phyloP scores from a whole-genome alignment of 2,113 vertebrate species.

The Naja naja region DNA sequence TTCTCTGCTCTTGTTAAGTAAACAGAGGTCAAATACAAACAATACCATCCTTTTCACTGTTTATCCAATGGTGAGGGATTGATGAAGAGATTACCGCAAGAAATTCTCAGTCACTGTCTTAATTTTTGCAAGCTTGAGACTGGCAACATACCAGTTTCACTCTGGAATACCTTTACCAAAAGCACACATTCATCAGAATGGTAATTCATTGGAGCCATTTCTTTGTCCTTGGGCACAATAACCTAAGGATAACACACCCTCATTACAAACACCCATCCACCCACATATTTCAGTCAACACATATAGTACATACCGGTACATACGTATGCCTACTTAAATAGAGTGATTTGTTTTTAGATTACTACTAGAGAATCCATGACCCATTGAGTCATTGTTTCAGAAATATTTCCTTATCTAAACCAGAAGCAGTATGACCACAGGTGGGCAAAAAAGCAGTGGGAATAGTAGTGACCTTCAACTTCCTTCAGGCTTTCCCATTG shows the following conservation, averaged over 20 bases:
- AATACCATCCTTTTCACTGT: background rate
- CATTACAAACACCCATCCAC: background rate
- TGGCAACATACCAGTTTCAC: background rate
- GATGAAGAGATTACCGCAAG: background rate
- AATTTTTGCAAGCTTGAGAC: background rate
- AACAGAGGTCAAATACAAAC: background rate
- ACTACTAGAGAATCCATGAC: too few species aligned
- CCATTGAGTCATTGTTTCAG: background rate
- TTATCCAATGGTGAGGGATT: background rate
- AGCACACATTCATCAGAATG: background rate
- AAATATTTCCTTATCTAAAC: background rate
- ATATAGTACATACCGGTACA: background rate
- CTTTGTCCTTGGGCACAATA: background rate
- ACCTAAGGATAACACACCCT: background rate
- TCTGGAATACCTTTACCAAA: background rate
- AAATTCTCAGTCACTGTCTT: background rate
- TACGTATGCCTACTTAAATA: background rate
- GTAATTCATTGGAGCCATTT: background rate
- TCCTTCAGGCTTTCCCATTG: background rate
- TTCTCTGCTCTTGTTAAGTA: background rate
- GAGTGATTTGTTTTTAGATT: background rate
- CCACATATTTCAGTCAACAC: background rate
- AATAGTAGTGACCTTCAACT: too few species aligned
- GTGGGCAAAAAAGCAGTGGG: too few species aligned
- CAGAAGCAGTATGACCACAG: too few species aligned